Evolutionary conservation across 2,888 invertebrate genomes (phyloP).

Genomic region (Oithona nana): DNA sequence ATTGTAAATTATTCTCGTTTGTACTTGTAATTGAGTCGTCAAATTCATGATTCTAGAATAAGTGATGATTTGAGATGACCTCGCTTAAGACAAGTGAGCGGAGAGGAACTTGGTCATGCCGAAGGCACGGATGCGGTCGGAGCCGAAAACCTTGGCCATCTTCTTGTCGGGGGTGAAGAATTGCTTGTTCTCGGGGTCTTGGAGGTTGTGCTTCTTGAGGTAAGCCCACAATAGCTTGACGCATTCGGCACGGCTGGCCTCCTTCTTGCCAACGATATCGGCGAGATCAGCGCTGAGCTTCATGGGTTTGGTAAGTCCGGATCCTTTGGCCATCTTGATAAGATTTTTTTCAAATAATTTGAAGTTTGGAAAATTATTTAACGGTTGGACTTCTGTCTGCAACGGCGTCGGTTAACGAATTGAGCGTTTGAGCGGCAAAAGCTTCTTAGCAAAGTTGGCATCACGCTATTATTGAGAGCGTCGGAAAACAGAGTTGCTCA

Average conservation of each 20-base stretch:
- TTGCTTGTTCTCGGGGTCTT: not conserved
- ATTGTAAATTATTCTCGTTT: too few relatives aligned
- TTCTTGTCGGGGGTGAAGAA: not conserved
- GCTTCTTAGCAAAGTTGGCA: too few relatives aligned
- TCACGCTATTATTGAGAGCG: too few relatives aligned
- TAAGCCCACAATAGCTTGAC: not conserved
- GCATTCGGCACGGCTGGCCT: not conserved
- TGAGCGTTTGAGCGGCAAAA: too few relatives aligned
- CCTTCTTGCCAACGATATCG: not conserved
- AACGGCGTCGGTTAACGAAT: too few relatives aligned
- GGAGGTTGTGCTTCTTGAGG: not conserved
- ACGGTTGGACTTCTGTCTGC: too few relatives aligned
- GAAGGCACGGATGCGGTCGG: slow-evolving; percentile 12
- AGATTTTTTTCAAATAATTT: too few relatives aligned
- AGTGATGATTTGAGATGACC: not conserved
- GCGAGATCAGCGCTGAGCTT: not conserved
- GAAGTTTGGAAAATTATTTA: too few relatives aligned
- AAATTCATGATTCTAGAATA: too few relatives aligned
- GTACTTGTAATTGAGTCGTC: too few relatives aligned
- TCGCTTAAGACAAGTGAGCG: slow-evolving; percentile 12
- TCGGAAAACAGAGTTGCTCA: too few relatives aligned
- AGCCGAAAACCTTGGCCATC: not conserved
- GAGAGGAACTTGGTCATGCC: slow-evolving; percentile 15
- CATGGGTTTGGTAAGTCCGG: not conserved
- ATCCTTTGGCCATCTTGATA: not conserved